Conservation (phyloP, 2,888 invertebrate species). For the Cheilosia scutellata region DNA sequence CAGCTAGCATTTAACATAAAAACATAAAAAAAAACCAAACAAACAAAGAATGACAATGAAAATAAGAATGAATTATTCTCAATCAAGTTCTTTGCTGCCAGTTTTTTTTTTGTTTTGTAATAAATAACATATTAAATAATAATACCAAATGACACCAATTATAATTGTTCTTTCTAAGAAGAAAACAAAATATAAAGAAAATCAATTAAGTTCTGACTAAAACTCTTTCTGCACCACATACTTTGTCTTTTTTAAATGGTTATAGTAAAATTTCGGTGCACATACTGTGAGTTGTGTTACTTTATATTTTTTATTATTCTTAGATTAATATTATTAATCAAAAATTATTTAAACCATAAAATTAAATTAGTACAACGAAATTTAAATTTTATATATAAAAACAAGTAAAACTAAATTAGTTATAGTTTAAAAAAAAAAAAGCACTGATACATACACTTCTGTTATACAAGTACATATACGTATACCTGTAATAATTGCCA, state of each 20-base stretch:
- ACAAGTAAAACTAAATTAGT: conserved; percentile 45
- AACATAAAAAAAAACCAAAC: conserved; percentile 7
- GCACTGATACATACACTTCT: conserved; percentile 69
- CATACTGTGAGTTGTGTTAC: conserved; percentile 50
- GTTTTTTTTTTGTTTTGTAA: conserved; percentile 29
- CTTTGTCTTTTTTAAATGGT: not conserved
- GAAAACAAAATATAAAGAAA: not conserved
- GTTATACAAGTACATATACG: conserved; percentile 40
- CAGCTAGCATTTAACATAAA: conserved; percentile 66
- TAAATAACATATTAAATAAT: not conserved
- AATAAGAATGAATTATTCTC: conserved; percentile 21
- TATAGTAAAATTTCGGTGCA: conserved; percentile 42
- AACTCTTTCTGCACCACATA: not conserved
- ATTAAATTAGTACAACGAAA: conserved; percentile 68
- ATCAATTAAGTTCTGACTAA: not conserved
- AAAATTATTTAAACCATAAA: conserved; percentile 25
- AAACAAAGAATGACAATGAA: not conserved
- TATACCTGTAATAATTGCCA: conserved; percentile 61
- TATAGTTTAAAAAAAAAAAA: conserved; percentile 51
- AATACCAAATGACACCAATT: conserved; percentile 3
- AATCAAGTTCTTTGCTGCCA: conserved; percentile 67
- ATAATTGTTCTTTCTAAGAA: not conserved
- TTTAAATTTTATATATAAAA: conserved; percentile 57
- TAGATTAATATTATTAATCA: conserved; percentile 31
- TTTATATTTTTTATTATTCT: conserved; percentile 20